Evolutionary conservation across 2,113 vertebrate species (phyloP).

Genomic region (Promerops cafer): DNA sequence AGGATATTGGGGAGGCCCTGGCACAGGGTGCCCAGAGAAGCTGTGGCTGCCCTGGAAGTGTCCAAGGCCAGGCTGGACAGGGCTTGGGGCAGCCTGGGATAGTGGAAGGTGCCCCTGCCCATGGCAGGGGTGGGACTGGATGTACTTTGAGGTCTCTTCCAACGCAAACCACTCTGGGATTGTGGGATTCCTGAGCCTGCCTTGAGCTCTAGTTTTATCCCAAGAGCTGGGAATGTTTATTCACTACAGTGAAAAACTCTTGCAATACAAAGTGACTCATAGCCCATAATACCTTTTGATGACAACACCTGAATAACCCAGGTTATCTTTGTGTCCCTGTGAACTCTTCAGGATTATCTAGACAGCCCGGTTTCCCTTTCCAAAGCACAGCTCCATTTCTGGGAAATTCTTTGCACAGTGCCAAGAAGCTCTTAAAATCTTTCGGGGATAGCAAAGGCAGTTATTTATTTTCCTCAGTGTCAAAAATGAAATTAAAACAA

Average conservation of each 20-base stretch:
- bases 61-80: not conserved
- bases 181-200: not conserved
- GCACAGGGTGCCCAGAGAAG: not conserved
- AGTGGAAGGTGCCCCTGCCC: not conserved
- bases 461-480: not conserved
- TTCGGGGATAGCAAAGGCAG: not conserved
- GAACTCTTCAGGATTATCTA: not conserved
- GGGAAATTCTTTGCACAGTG: not conserved
- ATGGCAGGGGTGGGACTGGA: not conserved
- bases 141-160: accelerated
- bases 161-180: not conserved
- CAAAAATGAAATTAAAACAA: not conserved
- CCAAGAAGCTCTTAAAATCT: not conserved
- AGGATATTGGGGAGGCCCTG: not conserved
- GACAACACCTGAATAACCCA: not conserved
- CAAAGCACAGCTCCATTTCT: not conserved
- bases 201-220: not conserved
- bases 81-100: not conserved
- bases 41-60: not conserved
- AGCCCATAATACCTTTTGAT: not conserved
- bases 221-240: not conserved
- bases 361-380: not conserved
- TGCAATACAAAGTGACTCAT: not conserved
- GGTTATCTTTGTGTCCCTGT: not conserved
- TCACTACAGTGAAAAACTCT: not conserved